Evolutionary conservation across 2,797 vertebrate genomes (phyloP).

Genomic region (Diglossa cyanea): DNA sequence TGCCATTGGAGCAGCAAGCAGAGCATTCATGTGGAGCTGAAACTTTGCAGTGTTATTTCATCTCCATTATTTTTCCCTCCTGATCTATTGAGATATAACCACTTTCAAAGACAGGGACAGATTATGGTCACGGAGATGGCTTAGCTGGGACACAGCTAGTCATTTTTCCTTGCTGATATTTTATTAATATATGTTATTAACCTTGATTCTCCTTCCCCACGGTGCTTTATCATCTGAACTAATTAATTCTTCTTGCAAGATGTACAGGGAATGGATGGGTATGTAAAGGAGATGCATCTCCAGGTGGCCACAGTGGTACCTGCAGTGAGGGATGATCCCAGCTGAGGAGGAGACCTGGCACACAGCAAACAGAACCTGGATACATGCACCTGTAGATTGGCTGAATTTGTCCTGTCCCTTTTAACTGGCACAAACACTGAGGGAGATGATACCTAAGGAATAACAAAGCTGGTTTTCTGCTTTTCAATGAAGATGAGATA

Average conservation of each 20-base stretch:
- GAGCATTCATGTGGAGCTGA: neutral
- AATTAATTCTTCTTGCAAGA: slow-evolving; percentile 37
- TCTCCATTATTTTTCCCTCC: neutral
- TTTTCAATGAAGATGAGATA: neutral
- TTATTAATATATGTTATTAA: slow-evolving; percentile 62
- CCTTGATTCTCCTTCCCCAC: slow-evolving; percentile 54
- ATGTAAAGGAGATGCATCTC: neutral
- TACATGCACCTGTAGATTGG: fast-evolving
- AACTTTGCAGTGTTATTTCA: neutral
- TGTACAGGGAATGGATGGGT: neutral
- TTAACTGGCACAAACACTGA: neutral
- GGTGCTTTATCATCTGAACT: slow-evolving; percentile 47
- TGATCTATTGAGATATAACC: slow-evolving; percentile 4
- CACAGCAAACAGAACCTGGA: neutral
- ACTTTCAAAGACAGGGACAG: neutral
- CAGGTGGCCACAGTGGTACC: neutral
- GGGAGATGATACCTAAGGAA: neutral
- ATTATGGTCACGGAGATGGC: slow-evolving; percentile 19
- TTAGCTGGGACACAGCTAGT: slow-evolving; percentile 17
- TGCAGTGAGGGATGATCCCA: neutral
- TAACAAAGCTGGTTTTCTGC: neutral
- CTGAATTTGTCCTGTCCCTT: neutral
- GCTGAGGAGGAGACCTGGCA: neutral
- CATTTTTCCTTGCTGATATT: slow-evolving; percentile 52
- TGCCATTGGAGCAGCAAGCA: neutral